These are phyloP conservation scores for Epizoanthus ramosus DNA, from an alignment of 92 coral and sea anemone species.

Conservation along the genomic window DNA sequence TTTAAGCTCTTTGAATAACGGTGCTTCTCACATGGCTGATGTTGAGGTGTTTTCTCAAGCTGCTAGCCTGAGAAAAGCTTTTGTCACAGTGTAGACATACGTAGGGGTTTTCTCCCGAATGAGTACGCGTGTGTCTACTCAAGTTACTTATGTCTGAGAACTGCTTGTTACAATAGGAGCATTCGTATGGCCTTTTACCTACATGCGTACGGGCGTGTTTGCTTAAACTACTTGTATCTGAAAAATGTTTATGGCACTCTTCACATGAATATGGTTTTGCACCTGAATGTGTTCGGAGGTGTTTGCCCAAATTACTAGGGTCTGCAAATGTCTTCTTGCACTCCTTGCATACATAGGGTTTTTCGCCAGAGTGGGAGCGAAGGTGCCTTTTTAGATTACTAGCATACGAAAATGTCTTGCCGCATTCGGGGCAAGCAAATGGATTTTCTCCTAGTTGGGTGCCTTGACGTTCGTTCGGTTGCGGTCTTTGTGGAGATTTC, in stretches of 20 bases:
- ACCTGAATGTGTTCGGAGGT: constrained; percentile 23
- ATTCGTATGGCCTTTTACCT: neutral
- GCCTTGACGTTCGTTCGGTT: neutral
- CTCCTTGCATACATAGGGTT: constrained; percentile 32
- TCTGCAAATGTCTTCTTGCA: constrained; percentile 34
- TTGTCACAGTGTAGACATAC: constrained; percentile 29
- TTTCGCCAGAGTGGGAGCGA: constrained; percentile 42
- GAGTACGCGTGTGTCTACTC: neutral
- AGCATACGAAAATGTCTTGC: constrained; percentile 28
- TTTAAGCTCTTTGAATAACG: constrained; percentile 33
- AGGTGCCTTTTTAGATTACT: constrained; percentile 33
- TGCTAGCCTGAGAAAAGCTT: constrained; percentile 25
- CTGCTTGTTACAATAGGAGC: neutral
- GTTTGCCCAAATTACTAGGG: constrained; percentile 34
- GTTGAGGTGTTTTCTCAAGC: constrained; percentile 25
- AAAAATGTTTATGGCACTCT: constrained; percentile 3
- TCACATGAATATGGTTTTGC: constrained; percentile 23
- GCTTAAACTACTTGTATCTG: constrained; percentile 16
- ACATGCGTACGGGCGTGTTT: neutral
- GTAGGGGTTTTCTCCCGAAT: constrained; percentile 2
- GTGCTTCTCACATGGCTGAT: constrained; percentile 20
- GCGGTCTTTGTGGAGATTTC: neutral
- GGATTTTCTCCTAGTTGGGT: constrained; percentile 39
- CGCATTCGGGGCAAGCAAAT: constrained; percentile 25
- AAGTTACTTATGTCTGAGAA: neutral